Evolutionary conservation across 2,797 vertebrate species (phyloP).

Genomic region (Leptoclinus maculatus): DNA sequence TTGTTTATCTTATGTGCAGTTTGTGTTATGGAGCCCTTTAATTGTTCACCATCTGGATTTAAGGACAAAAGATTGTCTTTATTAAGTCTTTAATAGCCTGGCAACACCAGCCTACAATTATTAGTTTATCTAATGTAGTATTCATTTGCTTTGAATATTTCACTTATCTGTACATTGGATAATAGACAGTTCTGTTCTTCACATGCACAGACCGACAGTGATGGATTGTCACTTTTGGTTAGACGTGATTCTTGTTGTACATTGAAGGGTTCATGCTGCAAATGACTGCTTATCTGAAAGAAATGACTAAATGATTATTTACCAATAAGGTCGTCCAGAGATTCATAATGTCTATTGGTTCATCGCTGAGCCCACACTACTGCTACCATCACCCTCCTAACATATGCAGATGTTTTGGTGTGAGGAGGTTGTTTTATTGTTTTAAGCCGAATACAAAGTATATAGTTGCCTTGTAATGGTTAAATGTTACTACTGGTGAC

Average conservation of each 20-base stretch:
- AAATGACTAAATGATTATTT: too few species aligned
- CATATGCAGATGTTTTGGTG: neutral
- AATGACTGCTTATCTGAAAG: too few species aligned
- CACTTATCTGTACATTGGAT: neutral
- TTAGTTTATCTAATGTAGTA: neutral
- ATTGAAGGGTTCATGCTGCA: constrained; percentile 11
- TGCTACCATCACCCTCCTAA: neutral
- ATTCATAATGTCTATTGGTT: constrained; percentile 11
- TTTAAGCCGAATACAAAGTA: constrained; percentile 7
- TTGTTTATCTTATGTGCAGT: neutral
- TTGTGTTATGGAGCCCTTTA: neutral
- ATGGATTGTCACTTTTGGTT: constrained; percentile 16
- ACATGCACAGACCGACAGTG: neutral
- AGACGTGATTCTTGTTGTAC: constrained; percentile 1
- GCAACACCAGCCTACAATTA: neutral
- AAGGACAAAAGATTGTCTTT: neutral
- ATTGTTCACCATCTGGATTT: neutral
- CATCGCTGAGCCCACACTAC: neutral
- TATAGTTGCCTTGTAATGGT: constrained; percentile 6
- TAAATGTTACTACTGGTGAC: neutral
- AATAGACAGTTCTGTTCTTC: neutral
- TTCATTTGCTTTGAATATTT: neutral
- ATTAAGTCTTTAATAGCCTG: neutral
- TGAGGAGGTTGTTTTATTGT: neutral
- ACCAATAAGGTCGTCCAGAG: constrained; percentile 6